Evolutionary conservation across 92 coral and sea anemone genomes (phyloP).

Genomic region (Paragorgia papillata): DNA sequence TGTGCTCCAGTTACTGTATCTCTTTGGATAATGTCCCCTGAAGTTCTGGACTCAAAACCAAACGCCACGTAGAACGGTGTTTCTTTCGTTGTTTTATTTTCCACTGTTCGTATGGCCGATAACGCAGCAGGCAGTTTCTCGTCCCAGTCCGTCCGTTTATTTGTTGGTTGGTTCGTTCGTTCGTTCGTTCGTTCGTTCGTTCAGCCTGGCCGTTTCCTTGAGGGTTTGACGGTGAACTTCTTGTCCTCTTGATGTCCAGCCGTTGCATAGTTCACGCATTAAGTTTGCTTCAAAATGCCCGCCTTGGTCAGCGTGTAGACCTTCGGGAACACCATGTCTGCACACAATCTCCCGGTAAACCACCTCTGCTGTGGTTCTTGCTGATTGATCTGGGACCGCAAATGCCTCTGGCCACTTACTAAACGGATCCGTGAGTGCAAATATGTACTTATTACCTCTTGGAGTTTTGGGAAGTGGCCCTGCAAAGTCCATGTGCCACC

Average conservation of each 20-base stretch:
- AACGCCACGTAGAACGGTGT: conserved; percentile 16
- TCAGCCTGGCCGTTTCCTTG: conserved; percentile 34
- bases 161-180: no score
- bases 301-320: conserved; percentile 31
- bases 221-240: conserved; percentile 30
- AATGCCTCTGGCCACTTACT: conserved; percentile 36
- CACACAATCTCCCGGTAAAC: conserved; percentile 16
- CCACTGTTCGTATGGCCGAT: conserved; percentile 11
- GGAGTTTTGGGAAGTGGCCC: conserved; percentile 20
- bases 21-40: conserved; percentile 1
- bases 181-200: no score
- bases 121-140: conserved; percentile 16
- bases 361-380: conserved; percentile 24
- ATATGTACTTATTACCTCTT: conserved; percentile 18
- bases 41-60: conserved; percentile 10
- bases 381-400: conserved; percentile 22
- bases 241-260: neutral
- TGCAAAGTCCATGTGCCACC: conserved; percentile 40
- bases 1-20: neutral
- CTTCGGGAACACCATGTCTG: conserved; percentile 9
- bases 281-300: conserved; percentile 4
- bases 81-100: conserved; percentile 9
- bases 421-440: conserved; percentile 23
- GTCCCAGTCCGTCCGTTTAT: conserved; percentile 34
- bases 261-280: conserved; percentile 2